Percentiles rank a stretch among this genome's conserved stretches.
phyloP scores from a whole-genome alignment of 2,113 vertebrate genomes.

The Thermophis baileyi region DNA sequence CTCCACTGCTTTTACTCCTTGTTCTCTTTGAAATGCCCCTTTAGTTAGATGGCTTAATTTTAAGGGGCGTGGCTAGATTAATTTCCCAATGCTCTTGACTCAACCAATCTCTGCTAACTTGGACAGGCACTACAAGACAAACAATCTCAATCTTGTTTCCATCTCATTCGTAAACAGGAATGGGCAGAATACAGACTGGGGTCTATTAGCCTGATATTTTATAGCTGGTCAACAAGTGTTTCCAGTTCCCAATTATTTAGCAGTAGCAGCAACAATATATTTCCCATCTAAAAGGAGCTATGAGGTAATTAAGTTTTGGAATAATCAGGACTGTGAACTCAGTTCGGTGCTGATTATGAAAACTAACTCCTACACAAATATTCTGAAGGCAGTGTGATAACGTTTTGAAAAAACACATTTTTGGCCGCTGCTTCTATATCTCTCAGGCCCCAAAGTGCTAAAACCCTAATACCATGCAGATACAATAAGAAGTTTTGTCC shows the following conservation, averaged over 20 bases:
- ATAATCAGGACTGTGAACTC: background rate
- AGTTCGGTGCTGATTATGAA: background rate
- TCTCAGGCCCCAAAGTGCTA: background rate
- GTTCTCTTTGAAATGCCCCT: background rate
- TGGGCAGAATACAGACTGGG: background rate
- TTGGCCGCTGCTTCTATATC: background rate
- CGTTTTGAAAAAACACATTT: background rate
- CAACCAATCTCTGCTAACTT: background rate
- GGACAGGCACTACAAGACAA: background rate
- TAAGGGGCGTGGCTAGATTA: background rate
- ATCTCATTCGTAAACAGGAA: background rate
- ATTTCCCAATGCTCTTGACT: background rate
- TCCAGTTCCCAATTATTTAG: background rate
- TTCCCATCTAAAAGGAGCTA: background rate
- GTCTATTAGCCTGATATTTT: background rate
- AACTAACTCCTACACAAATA: background rate
- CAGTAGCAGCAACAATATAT: background rate
- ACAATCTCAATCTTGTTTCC: background rate
- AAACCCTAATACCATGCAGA: background rate
- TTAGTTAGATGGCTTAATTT: background rate
- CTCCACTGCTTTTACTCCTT: background rate
- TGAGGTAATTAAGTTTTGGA: background rate
- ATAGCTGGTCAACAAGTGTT: background rate
- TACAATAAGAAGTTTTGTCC: background rate
- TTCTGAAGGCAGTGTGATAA: background rate